Evolutionary conservation across 2,888 invertebrate species (phyloP), one percentile per base, ranked within the genome.

Genomic region (Pomacea canaliculata): DNA sequence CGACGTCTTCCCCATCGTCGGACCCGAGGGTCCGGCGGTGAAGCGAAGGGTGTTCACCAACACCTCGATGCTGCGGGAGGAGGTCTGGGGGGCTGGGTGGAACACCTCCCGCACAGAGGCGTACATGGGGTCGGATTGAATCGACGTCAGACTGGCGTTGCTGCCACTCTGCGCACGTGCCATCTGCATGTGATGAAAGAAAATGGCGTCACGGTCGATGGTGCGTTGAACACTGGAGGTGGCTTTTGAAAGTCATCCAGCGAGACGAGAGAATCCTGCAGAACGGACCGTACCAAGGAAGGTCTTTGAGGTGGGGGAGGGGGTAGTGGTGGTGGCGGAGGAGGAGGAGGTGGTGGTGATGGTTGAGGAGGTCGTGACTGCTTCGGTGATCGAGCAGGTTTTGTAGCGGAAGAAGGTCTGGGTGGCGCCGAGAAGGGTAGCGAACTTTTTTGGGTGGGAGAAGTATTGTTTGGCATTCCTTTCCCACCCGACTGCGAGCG

Each of bases 121-220:
- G 74, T 83, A 83, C 49, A 84, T 82, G 0, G 86, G 86, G 46
- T 86, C 87, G 23, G 88, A 88, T 78, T 88, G 86, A 23, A 84
- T 83, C 5, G 88, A 87, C 70, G 84, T 85, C 46, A 88, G 83
- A 74, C 87, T 87, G 49, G 82, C 81, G 48, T 80, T 83, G 73
- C 87, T 88, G n/a, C 83, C 80, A 72, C 82, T 82, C 48, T 86
- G 76, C 7, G 84, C 85, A 71, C 85, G 82, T 46, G 87, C 86
- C 85, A 88, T 86, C 71, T 88, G 84, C 87, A 88, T 88, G 75
- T 87, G 83, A 76, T 88, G 86, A 76, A 88, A 88, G 37, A 88
- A 79, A 19, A 88, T 79, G 19, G 88, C 88, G 81, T 88, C 88
- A 49, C 88, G 81, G 79, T 88, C 87, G 48, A 88, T 84, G 80